Conservation (phyloP, 2,888 invertebrate species). For the Cheilosia grossa region DNA sequence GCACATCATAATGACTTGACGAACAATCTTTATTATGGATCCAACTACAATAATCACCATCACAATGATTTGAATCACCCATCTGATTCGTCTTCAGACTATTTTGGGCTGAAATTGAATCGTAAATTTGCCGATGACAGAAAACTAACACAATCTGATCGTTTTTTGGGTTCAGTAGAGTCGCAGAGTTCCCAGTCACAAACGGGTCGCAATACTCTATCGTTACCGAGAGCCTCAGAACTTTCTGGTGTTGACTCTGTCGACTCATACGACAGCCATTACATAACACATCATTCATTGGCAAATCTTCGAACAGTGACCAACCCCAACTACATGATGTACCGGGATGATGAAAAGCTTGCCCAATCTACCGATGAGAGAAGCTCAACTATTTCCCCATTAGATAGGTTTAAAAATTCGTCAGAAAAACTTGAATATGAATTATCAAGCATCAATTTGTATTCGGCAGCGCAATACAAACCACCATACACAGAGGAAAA, state of each 20-base stretch:
- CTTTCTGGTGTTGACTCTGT: constrained; percentile 82
- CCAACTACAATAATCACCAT: constrained; percentile 79
- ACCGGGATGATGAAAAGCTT: constrained; percentile 81
- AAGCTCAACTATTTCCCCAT: constrained; percentile 77
- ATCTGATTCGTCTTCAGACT: constrained; percentile 82
- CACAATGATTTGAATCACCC: constrained; percentile 82
- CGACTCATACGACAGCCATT: constrained; percentile 83
- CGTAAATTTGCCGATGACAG: constrained; percentile 75
- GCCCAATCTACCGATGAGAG: constrained; percentile 76
- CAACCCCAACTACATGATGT: constrained; percentile 78
- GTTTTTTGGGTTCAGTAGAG: constrained; percentile 81
- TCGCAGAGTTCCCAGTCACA: constrained; percentile 80
- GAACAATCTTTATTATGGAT: constrained; percentile 76
- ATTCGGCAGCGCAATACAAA: constrained; percentile 83
- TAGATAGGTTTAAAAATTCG: constrained; percentile 79
- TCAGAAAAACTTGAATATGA: constrained; percentile 85
- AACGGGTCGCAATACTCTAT: constrained; percentile 79
- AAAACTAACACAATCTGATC: constrained; percentile 80
- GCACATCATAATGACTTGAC: constrained; percentile 76
- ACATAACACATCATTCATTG: constrained; percentile 81
- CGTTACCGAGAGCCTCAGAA: constrained; percentile 82
- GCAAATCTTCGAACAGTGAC: constrained; percentile 76
- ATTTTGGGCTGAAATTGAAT: constrained; percentile 80
- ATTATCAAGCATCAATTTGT: constrained; percentile 85
- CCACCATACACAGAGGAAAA: constrained; percentile 80